Evolutionary conservation across 2,888 invertebrate genomes (phyloP), one percentile per base, ranked within the genome.

Genomic region (Tortricodes alternella): DNA sequence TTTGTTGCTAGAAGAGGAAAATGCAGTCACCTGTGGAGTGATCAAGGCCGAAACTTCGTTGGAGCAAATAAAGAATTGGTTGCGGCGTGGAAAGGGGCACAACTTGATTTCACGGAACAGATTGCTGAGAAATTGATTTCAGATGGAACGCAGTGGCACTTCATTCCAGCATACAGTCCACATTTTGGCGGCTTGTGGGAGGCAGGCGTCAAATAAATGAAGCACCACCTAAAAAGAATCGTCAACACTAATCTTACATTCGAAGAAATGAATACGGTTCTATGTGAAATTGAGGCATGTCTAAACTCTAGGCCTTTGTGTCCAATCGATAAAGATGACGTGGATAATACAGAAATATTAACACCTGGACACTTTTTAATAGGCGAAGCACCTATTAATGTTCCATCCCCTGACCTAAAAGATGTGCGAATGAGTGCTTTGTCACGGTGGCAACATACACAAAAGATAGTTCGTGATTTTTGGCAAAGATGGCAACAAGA

Each of bases 301-400:
- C 38, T 66, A 0, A 68, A 65, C 46, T 65, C 64, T 2, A 43
- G 63, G 2, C 59, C 63, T 2, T n/a, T 62, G 27, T 18, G 27
- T 13, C 53, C 44, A 13, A 19, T 57, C 18, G 56, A 55, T 15
- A 21, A 23, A 7, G 11, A 35, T 21, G 43, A 59, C 2, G 53
- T 15, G 2, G 55, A 61, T 7, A 38, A 15, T 13, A 19, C 56
- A 1, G 13, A 55, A 18, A 58, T 63, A 13, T 53, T 69, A 1
- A 71, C 68, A 5, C 68, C 68, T 3, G 68, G 67, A n/a, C 65
- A 69, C 44, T 69, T 69, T 38, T 52, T 68, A 11, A 53, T 67
- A 0, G 63, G 63, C 2, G 67, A 68, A 52, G 16, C 59, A 5
- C 60, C 59, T 4, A 49, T 64, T 3, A 37, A 39, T 2, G 61